Evolutionary conservation across 2,797 vertebrate species (phyloP).

Genomic region (Typhlichthys eigenmanni): DNA sequence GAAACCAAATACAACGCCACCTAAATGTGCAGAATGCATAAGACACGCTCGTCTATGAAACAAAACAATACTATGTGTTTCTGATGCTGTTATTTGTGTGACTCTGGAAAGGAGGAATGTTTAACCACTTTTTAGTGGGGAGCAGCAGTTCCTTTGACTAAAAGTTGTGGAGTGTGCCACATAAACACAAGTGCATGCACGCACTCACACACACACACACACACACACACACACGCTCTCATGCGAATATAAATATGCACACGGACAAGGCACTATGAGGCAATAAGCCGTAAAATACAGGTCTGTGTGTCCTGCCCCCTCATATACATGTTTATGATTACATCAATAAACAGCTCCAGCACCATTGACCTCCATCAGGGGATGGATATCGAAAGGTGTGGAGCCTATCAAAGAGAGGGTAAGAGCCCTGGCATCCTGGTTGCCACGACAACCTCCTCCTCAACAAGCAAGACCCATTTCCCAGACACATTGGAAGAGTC

Average conservation of each 20-base stretch:
- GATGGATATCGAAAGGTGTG: too few relatives aligned
- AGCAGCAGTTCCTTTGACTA: constrained; percentile 21
- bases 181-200: constrained; percentile 7
- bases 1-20: background rate
- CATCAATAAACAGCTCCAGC: too few relatives aligned
- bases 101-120: constrained; percentile 48
- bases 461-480: too few relatives aligned
- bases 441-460: too few relatives aligned
- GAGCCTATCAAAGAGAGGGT: too few relatives aligned
- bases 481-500: too few relatives aligned
- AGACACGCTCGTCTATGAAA: background rate
- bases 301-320: background rate
- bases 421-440: too few relatives aligned
- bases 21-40: background rate
- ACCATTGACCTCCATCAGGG: too few relatives aligned
- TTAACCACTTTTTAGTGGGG: constrained; percentile 38
- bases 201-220: constrained; percentile 3
- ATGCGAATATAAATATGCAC: background rate
- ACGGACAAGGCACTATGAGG: background rate
- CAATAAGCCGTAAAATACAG: constrained; percentile 1
- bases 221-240: background rate
- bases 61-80: background rate
- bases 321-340: too few relatives aligned
- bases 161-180: constrained; percentile 20
- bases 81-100: constrained; percentile 22